Percentiles rank a stretch among this genome's conserved stretches.
These are phyloP conservation scores for Zonitis immaculata DNA, from an alignment of 2,888 invertebrate genomes.

Conservation along the genomic window DNA sequence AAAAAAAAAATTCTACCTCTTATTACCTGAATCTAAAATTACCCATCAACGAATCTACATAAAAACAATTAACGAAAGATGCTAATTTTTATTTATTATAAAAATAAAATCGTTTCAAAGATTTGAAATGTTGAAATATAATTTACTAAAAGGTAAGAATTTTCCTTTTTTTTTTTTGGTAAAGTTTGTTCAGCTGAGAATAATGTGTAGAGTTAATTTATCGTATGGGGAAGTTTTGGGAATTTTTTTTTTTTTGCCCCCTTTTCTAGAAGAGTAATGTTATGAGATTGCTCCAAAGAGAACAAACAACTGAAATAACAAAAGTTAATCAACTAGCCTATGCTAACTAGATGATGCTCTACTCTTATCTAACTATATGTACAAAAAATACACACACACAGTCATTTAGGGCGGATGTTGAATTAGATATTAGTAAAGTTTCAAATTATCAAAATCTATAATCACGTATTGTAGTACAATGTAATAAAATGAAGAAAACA, in stretches of 20 bases:
- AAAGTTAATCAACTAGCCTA: constrained; percentile 3
- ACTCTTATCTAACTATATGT: neutral
- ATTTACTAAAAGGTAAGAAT: neutral
- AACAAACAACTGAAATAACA: constrained; percentile 8
- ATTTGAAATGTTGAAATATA: neutral
- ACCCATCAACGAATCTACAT: neutral
- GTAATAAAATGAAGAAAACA: too few species aligned
- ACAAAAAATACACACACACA: too few species aligned
- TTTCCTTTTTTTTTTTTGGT: neutral
- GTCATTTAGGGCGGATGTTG: neutral
- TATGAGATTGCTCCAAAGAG: constrained; percentile 3
- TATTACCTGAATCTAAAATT: neutral
- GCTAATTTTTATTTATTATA: too few species aligned
- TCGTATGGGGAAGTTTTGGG: neutral
- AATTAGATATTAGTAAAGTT: too few species aligned
- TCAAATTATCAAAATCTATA: too few species aligned
- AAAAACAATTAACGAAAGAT: neutral
- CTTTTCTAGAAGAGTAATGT: neutral
- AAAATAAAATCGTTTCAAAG: too few species aligned
- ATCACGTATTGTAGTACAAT: too few species aligned
- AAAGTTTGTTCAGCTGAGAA: constrained; percentile 5
- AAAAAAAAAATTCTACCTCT: neutral
- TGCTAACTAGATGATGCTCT: constrained; percentile 1
- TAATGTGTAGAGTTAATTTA: constrained; percentile 2
- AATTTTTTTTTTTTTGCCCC: constrained; percentile 1